These are phyloP conservation scores for Podarcis cretensis DNA, from an alignment of 2,113 vertebrate genomes.

Conservation along the genomic window DNA sequence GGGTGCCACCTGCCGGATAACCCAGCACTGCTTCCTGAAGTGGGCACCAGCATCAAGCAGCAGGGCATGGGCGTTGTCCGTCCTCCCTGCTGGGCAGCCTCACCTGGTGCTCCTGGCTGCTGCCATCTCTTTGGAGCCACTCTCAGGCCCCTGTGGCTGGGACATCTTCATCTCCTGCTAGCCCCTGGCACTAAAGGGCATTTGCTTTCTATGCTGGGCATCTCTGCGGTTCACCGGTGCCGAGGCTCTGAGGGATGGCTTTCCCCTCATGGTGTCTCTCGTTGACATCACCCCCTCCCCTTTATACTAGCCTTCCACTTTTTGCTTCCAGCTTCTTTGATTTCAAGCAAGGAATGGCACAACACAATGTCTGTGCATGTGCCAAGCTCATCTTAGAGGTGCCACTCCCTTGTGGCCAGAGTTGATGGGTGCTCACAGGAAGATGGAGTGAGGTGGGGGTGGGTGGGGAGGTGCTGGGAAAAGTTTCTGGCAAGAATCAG, in stretches of 20 bases:
- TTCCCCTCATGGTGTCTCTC: background rate
- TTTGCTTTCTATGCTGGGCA: background rate
- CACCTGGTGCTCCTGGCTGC: background rate
- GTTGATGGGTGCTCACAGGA: background rate
- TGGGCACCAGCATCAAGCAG: background rate
- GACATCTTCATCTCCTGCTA: background rate
- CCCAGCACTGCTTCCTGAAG: background rate
- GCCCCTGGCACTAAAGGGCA: background rate
- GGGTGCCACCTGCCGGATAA: background rate
- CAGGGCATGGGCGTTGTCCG: slow-evolving; percentile 3
- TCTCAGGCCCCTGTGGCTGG: too few relatives aligned
- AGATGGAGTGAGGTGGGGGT: background rate
- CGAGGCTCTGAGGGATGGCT: background rate
- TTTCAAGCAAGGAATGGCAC: background rate
- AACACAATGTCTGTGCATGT: too few relatives aligned
- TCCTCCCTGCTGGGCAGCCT: background rate
- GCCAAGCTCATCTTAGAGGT: background rate
- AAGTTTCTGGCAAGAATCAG: slow-evolving; percentile 15
- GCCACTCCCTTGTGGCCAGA: background rate
- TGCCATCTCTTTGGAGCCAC: background rate
- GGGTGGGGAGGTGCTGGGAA: background rate
- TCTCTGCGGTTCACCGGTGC: background rate
- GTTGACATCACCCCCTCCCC: background rate
- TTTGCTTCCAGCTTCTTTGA: background rate
- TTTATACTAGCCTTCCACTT: background rate